Base-by-base conservation (phyloP, 2,113 vertebrate genomes). In the Zosterops borbonicus region DNA sequence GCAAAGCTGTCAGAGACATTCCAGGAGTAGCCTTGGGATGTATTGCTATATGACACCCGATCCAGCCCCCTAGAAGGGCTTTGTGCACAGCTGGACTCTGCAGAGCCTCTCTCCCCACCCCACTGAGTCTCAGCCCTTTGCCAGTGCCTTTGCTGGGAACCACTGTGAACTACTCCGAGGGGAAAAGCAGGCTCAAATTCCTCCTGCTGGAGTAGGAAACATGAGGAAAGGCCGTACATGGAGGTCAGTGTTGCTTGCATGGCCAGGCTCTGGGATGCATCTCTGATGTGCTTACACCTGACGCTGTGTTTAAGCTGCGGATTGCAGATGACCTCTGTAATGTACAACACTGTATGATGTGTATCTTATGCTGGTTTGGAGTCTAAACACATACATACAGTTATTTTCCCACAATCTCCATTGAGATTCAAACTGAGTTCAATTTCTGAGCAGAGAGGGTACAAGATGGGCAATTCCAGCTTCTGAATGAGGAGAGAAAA, bases 161-260 rank as follows among this genome's bases (percentile, higher is more conserved):
- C 6, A 17, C 22, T n/a, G 4, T 28, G 56, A 50, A 29, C 2
- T 84, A 12, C 37, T 75, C 1, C 3, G 58, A 9, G 27, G 16
- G 9, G 31, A 58, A n/a, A 69, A 67, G 56, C 4, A 52, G 33
- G 18, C 20, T 81, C 33, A 23, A 62, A 71, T 75, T 85, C 25
- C 25, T 60, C 12, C 59, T 73, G 4, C 31, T 5, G 4, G 39
- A 63, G 56, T 56, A 65, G 33, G 35, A 63, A 56, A 63, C 27
- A 4, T 31, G 44, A 73, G 0, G 2, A 46, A 64, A 50, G 25
- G 31, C 41, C 19, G 5, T 50, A 35, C 27, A 6, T 1, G 11
- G 41, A 42, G 31, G 14, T 47, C 27, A 18, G 49, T 12, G 22
- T 42, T 4, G 1, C 35, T 82, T 46, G 23, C 33, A 22, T 28